Evolutionary conservation across 2,113 vertebrate species (phyloP).

Genomic region (Sinocyclocheilus grahami): DNA sequence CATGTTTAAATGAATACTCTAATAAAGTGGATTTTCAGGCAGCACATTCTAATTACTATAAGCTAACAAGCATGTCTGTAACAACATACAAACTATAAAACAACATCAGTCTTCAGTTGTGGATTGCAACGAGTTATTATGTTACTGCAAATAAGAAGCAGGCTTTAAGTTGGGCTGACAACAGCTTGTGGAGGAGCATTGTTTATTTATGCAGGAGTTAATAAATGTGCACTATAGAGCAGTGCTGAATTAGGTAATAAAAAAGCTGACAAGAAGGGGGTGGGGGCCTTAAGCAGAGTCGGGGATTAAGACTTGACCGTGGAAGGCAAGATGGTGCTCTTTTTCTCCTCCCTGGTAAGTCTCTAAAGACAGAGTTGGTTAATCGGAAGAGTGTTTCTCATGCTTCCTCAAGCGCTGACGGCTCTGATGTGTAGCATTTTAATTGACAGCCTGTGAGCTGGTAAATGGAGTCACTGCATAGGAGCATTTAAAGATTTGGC

Average conservation of each 20-base stretch:
- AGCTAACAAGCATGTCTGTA: too few species aligned
- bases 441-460: slow-evolving; percentile 4
- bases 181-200: slow-evolving; percentile 37
- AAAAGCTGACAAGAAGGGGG: not conserved
- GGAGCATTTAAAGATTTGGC: not conserved
- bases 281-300: slow-evolving; percentile 15
- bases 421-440: slow-evolving; percentile 14
- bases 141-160: not conserved
- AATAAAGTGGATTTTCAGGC: not conserved
- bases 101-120: not conserved
- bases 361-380: not conserved
- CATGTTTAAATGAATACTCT: not conserved
- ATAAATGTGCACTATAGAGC: slow-evolving; percentile 48
- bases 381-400: not conserved
- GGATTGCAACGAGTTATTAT: not conserved
- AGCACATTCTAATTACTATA: not conserved
- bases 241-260: slow-evolving; percentile 48
- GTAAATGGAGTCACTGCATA: not conserved
- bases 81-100: too few species aligned
- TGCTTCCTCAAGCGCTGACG: not conserved
- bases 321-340: slow-evolving; percentile 35
- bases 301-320: slow-evolving; percentile 37
- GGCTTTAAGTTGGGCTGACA: not conserved
- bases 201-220: slow-evolving; percentile 51
- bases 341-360: not conserved